Evolutionary conservation across 2,113 vertebrate genomes (phyloP), one percentile per base, ranked within the genome.

Genomic region (Calyptommatus sinebrachiatus): DNA sequence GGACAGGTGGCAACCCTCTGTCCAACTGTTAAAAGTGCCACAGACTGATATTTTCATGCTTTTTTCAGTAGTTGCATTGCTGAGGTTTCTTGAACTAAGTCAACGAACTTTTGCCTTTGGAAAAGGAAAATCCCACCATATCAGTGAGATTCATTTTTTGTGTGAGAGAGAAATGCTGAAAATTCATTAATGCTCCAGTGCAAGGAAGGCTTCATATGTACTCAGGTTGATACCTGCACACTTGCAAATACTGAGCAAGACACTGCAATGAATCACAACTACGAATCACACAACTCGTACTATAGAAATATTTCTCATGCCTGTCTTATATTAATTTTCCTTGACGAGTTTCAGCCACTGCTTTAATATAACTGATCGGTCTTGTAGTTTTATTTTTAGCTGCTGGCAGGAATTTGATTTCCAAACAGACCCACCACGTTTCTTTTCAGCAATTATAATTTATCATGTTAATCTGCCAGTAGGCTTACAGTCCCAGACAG

Each of bases 241-340:
- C 35, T 48, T 11, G 9, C 57, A 76, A 79, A 4, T 61, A 81
- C 57, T 8, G 77, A 75, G 2, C 2, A 16, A 14, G 4, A 10
- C 1, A 5, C 41, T 1, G 5, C 4, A 2, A 31, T 1, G 7
- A 20, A 69, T 62, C 76, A 45, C 2, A 29, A 7, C 11, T 35
- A 50, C n/a, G n/a, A n/a, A n/a, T n/a, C n/a, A n/a, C n/a, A n/a
- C n/a, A n/a, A n/a, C n/a, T n/a, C n/a, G n/a, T n/a, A n/a, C 73
- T 35, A 21, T 16, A 78, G 24, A 76, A 81, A 46, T 74, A 81
- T 68, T 81, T 81, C 50, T 35, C 66, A 69, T 75, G 79, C n/a
- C 73, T 35, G 8, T 31, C 61, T 70, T 70, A 53, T 79, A 70
- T 79, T 75, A 70, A 74, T 75, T 50, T 69, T 0, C 74, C 1